A percentile compares a stretch with the other conserved stretches of the same genome.
Conservation (phyloP, 2,797 vertebrate species). For the Loris lydekkerianus region DNA sequence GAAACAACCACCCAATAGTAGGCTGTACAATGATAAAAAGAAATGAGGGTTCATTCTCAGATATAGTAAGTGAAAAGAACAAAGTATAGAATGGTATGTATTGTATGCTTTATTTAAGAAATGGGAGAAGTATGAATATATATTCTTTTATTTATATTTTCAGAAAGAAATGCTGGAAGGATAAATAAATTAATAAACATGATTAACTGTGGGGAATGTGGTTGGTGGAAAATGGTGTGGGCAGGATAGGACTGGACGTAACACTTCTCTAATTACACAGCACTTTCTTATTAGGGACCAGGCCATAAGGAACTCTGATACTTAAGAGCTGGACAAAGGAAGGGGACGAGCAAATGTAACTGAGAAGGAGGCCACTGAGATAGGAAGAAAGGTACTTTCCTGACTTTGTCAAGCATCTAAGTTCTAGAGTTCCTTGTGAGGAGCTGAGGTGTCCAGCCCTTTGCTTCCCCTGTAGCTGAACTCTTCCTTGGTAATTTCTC, state of each 20-base stretch:
- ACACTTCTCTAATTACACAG: background rate
- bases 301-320: background rate
- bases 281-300: background rate
- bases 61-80: background rate
- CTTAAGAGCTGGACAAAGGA: background rate
- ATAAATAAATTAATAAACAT: constrained; percentile 23
- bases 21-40: background rate
- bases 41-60: background rate
- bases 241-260: background rate
- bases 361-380: background rate
- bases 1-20: background rate
- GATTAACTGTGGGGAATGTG: background rate
- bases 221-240: background rate
- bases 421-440: background rate
- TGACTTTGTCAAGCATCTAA: background rate
- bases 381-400: background rate
- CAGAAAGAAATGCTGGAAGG: background rate
- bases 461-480: background rate
- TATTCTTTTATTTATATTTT: background rate
- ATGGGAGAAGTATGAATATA: background rate
- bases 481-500: background rate
- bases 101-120: background rate
- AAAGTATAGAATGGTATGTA: background rate
- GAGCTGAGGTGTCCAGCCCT: background rate
- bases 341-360: background rate